These are phyloP conservation scores for Dissostichus mawsoni DNA, from an alignment of 2,113 vertebrate species.

Conservation along the genomic window DNA sequence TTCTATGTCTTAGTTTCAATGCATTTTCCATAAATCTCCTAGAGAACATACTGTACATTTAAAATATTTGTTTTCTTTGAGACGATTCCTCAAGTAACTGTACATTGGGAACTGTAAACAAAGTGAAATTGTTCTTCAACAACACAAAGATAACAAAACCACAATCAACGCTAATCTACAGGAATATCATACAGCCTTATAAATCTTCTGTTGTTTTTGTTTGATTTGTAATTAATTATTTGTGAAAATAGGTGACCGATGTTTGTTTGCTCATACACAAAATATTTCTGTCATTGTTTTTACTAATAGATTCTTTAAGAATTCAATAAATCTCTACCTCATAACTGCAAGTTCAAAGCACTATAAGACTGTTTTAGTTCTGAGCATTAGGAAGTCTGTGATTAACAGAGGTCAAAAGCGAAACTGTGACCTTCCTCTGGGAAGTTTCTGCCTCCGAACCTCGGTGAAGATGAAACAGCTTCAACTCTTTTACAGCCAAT, in stretches of 20 bases:
- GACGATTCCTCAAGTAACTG: no score
- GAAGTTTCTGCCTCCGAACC: constrained; percentile 18
- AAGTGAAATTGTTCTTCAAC: no score
- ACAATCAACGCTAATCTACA: no score
- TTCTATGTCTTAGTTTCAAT: no score
- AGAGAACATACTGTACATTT: no score
- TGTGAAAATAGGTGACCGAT: no score
- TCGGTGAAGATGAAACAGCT: constrained; percentile 3
- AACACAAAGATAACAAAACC: no score
- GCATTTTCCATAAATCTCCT: neutral
- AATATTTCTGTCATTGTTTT: neutral
- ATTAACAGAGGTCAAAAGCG: constrained; percentile 12
- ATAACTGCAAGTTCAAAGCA: constrained; percentile 1
- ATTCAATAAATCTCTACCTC: neutral
- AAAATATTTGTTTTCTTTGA: no score
- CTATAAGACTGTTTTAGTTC: constrained; percentile 12
- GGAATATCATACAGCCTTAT: no score
- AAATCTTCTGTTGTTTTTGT: no score
- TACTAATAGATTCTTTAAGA: neutral
- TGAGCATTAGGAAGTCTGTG: constrained; percentile 21
- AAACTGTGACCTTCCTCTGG: constrained; percentile 3
- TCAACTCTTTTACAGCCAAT: neutral
- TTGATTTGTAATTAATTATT: no score
- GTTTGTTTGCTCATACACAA: neutral
- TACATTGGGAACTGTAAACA: no score